Conservation (phyloP, 2,797 vertebrate species). For the Dipus sagitta region DNA sequence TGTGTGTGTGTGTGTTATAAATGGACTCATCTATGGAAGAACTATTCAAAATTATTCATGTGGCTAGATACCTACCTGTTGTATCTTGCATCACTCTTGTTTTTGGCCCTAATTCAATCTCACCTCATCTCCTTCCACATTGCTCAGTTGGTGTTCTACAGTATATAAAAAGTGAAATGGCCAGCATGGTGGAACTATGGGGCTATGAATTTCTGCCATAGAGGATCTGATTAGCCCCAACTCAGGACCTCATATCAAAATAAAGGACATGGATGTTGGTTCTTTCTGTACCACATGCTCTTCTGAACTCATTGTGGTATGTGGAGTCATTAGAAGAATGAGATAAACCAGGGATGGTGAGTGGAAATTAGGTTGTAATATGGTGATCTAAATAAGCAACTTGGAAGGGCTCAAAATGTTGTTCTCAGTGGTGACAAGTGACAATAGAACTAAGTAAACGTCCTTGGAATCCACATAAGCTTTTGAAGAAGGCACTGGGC, state of each 20-base stretch:
- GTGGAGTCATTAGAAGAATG: neutral
- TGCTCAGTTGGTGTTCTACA: neutral
- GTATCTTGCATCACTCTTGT: neutral
- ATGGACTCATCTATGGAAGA: neutral
- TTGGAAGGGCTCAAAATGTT: neutral
- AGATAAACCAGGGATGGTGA: fast-evolving
- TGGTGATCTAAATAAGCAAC: neutral
- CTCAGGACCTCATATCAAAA: neutral
- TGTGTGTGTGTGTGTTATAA: neutral
- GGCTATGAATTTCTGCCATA: no score
- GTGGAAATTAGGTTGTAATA: neutral
- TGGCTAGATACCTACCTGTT: neutral
- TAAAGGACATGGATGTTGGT: neutral
- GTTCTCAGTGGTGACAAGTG: neutral
- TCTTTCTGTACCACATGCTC: neutral
- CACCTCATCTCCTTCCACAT: neutral
- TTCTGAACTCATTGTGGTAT: fast-evolving
- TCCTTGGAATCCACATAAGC: neutral
- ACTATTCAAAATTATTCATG: neutral
- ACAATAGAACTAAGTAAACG: neutral
- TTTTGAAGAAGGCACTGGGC: neutral
- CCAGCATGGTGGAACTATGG: neutral
- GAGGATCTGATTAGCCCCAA: neutral
- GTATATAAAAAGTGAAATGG: neutral
- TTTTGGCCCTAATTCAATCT: neutral